These are phyloP conservation scores for Melopsittacus undulatus DNA, from an alignment of 2,797 vertebrate genomes.

Conservation along the genomic window DNA sequence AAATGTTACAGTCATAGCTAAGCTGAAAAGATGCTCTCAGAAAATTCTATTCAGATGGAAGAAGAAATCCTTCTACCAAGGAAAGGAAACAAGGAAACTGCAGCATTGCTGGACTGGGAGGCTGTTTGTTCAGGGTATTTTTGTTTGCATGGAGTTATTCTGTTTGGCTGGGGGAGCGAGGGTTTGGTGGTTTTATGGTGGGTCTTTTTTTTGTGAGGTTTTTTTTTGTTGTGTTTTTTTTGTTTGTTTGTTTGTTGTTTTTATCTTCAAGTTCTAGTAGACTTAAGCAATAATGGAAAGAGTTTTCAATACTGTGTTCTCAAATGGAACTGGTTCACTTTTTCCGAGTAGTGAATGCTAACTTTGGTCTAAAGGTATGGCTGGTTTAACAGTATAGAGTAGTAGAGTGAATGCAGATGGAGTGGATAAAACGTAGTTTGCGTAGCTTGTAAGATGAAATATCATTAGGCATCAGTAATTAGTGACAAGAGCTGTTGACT, in stretches of 20 bases:
- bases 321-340: neutral
- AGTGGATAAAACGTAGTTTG: neutral
- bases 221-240: neutral
- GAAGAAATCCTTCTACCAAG: slow-evolving; percentile 4
- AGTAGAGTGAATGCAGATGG: neutral
- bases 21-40: slow-evolving; percentile 35
- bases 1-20: slow-evolving; percentile 25
- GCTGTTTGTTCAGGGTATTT: neutral
- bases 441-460: neutral
- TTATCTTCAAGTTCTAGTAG: neutral
- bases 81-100: slow-evolving; percentile 14
- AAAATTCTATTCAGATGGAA: slow-evolving; percentile 14
- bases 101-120: neutral
- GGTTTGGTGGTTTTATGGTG: no score
- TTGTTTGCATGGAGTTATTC: neutral
- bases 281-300: neutral
- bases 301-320: neutral
- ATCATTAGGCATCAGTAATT: neutral
- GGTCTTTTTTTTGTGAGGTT: no score
- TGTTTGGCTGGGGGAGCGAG: neutral
- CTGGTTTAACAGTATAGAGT: neutral
- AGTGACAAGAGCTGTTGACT: neutral
- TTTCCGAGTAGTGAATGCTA: neutral
- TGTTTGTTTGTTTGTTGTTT: neutral
- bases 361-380: neutral